A percentile compares a stretch with the other conserved stretches of the same genome.
These are phyloP conservation scores for Drosophila demipolita DNA, from an alignment of 2,888 invertebrate genomes.

Conservation along the genomic window DNA sequence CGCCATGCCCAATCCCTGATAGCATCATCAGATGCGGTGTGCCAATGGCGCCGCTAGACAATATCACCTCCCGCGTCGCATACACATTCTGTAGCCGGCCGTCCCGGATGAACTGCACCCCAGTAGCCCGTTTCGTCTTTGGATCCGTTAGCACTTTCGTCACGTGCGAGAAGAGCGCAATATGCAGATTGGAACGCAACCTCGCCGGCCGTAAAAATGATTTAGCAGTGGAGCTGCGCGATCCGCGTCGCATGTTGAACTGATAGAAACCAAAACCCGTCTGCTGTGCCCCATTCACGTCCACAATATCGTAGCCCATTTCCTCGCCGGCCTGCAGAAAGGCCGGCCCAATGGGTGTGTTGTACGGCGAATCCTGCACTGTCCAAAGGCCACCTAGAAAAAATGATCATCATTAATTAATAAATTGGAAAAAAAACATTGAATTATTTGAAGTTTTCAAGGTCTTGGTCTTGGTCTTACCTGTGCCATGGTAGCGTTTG, in stretches of 20 bases:
- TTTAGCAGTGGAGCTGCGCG: constrained; percentile 93
- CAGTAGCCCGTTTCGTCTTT: constrained; percentile 89
- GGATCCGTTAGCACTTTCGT: constrained; percentile 91
- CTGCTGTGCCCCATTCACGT: constrained; percentile 94
- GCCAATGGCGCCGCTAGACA: constrained; percentile 93
- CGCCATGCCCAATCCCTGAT: constrained; percentile 92
- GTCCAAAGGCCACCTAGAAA: constrained; percentile 84
- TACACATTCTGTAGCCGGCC: constrained; percentile 86
- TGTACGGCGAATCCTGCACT: constrained; percentile 84
- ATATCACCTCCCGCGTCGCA: constrained; percentile 83
- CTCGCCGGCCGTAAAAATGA: constrained; percentile 93
- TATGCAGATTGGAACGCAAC: constrained; percentile 91
- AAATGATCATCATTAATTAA: too few relatives aligned
- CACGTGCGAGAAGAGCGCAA: constrained; percentile 92
- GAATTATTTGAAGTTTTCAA: too few relatives aligned
- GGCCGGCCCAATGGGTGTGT: constrained; percentile 92
- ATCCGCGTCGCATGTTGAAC: constrained; percentile 94
- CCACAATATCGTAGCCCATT: constrained; percentile 94
- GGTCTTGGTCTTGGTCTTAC: constrained; percentile 86
- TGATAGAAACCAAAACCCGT: constrained; percentile 95
- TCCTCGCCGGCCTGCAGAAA: constrained; percentile 96
- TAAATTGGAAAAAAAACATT: too few relatives aligned
- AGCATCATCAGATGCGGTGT: constrained; percentile 97
- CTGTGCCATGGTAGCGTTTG: constrained; percentile 89
- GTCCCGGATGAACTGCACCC: constrained; percentile 91